Evolutionary conservation across 2,888 invertebrate genomes (phyloP), one percentile per base, ranked within the genome.

Genomic region (Eupithecia centaureata): DNA sequence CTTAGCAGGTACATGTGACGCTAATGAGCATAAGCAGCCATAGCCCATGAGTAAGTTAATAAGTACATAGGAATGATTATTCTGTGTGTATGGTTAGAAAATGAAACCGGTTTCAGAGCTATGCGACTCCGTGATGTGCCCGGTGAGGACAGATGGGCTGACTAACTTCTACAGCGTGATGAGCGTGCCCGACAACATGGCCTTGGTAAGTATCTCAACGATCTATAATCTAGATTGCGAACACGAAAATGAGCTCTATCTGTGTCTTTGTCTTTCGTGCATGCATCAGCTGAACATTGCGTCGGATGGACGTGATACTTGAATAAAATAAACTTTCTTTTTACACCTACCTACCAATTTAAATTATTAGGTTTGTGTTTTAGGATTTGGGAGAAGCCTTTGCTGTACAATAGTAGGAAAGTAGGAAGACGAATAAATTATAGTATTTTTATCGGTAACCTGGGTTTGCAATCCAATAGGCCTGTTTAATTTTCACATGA

Each of bases 151-250:
- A 0, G 82, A 86, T 38, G 76, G 79, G 0, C 71, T 82, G 32
- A 88, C 86, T 1, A 81, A 86, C 1, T 84, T 90, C 68, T 84
- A 80, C 65, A 91, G 91, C 75, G 76, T 87, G 54, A 90, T 92
- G 91, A 82, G 84, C 1, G 87, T 92, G 51, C 91, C 91, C 1
- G 77, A 68, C 4, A 82, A 80, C 51, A 84, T 91, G 68, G 90
- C 90, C 22, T 72, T 89, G 86, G 92, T 91, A 78, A 86, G 81
- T 32, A 32, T 30, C 25, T 64, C 51, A 18, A 27, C 15, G 13
- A 57, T 18, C 27, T 54, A 25, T 25, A 52, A 25, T 27, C 12
- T 30, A 54, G 27, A 28, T 54, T 15, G 27, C 7, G 2, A n/a
- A 54, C n/a, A 28, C n/a, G n/a, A 30, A 52, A 27, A 10, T 27